Percentiles rank a stretch among this genome's conserved stretches.
These are phyloP conservation scores for Macquaria australasica DNA, from an alignment of 2,113 vertebrate genomes.

Conservation along the genomic window DNA sequence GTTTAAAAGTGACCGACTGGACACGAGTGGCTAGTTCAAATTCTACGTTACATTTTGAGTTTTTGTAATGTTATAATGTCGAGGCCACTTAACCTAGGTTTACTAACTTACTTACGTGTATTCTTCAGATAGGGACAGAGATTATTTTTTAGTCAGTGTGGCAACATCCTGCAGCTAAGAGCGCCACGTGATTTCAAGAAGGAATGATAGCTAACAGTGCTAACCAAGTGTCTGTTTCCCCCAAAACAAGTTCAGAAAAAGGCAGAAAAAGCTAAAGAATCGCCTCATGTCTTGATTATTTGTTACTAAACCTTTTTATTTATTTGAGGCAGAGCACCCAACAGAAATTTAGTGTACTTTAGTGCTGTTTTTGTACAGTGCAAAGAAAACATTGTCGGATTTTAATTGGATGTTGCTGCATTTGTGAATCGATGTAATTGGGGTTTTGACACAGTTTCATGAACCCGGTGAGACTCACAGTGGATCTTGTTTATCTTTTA, in stretches of 20 bases:
- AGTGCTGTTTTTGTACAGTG: constrained; percentile 1
- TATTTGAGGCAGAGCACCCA: no score
- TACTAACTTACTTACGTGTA: neutral
- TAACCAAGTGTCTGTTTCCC: neutral
- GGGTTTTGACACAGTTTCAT: constrained; percentile 34
- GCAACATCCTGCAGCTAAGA: neutral
- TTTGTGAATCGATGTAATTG: constrained; percentile 25
- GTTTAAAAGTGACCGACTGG: neutral
- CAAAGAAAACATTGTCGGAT: neutral
- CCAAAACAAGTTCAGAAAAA: neutral
- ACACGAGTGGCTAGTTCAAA: neutral
- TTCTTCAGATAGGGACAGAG: neutral
- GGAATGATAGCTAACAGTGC: neutral
- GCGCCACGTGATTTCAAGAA: neutral
- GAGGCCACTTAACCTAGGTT: neutral
- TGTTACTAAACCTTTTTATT: neutral
- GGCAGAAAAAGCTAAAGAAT: neutral
- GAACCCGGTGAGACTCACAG: constrained; percentile 7
- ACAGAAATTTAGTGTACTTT: neutral
- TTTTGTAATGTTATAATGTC: neutral
- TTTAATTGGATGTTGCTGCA: constrained; percentile 48
- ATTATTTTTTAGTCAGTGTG: neutral
- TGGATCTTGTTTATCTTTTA: neutral
- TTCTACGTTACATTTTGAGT: neutral
- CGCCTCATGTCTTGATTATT: neutral